These are phyloP conservation scores for Nyctibius grandis DNA, from an alignment of 2,797 vertebrate species.

Conservation along the genomic window DNA sequence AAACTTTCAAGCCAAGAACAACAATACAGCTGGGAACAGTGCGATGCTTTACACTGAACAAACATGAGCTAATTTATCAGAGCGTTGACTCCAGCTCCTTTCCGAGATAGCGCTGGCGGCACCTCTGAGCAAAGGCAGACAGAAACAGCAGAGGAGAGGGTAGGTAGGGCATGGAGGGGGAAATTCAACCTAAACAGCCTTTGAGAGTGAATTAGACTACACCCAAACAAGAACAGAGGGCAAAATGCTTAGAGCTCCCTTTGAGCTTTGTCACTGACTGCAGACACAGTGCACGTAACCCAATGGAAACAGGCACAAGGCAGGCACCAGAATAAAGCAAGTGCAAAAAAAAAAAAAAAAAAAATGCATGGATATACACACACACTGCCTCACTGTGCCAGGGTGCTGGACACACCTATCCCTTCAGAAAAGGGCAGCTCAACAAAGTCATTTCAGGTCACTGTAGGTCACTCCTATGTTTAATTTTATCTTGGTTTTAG, in stretches of 20 bases:
- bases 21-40: background rate
- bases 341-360: background rate
- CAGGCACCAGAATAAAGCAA: background rate
- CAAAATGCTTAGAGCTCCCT: background rate
- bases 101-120: background rate
- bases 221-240: background rate
- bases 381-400: background rate
- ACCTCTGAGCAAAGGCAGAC: background rate
- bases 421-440: background rate
- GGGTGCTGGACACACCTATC: background rate
- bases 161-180: background rate
- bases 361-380: background rate
- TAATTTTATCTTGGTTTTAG: background rate
- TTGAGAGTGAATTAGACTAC: background rate
- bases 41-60: background rate
- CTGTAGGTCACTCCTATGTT: background rate
- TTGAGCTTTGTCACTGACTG: background rate
- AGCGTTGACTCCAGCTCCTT: background rate
- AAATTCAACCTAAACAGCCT: background rate
- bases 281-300: background rate
- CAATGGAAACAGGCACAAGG: background rate
- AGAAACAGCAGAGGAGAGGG: background rate
- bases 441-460: background rate
- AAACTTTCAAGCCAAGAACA: slow-evolving; percentile 28
- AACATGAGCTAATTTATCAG: background rate